These are phyloP conservation scores for Ennomos fuscantarius DNA, from an alignment of 2,888 invertebrate species.

Conservation along the genomic window DNA sequence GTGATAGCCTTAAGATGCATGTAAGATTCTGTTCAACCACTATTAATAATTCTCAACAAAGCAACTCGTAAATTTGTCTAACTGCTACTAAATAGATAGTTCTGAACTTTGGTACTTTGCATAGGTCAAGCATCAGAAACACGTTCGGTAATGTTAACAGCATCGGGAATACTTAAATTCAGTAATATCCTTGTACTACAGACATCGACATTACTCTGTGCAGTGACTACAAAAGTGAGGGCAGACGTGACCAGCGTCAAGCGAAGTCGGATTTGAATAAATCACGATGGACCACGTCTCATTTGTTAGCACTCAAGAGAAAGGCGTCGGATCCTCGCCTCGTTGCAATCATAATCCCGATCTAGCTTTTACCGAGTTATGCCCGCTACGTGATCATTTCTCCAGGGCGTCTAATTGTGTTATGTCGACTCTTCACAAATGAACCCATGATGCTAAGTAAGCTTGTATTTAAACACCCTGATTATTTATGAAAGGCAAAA, in stretches of 20 bases:
- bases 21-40: too few relatives aligned
- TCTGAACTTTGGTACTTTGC: too few relatives aligned
- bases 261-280: conserved; percentile 74
- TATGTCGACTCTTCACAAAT: too few relatives aligned
- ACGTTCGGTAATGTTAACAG: background rate
- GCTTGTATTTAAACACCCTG: too few relatives aligned
- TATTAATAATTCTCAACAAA: too few relatives aligned
- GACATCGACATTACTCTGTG: conserved; percentile 66
- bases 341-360: conserved; percentile 63
- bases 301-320: conserved; percentile 75
- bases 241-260: conserved; percentile 71
- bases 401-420: conserved; percentile 28
- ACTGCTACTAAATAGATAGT: too few relatives aligned
- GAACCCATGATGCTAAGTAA: too few relatives aligned
- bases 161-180: conserved; percentile 1
- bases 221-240: conserved; percentile 57
- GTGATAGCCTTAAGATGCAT: too few relatives aligned
- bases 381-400: conserved; percentile 56
- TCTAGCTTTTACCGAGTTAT: conserved; percentile 69
- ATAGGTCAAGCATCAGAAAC: too few relatives aligned
- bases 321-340: conserved; percentile 75
- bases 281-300: conserved; percentile 73
- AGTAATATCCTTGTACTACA: conserved; percentile 3
- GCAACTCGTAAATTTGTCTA: too few relatives aligned
- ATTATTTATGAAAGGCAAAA: too few relatives aligned